Evolutionary conservation across 92 coral and sea anemone genomes (phyloP).

Genomic region (Phenganax stokvisi): DNA sequence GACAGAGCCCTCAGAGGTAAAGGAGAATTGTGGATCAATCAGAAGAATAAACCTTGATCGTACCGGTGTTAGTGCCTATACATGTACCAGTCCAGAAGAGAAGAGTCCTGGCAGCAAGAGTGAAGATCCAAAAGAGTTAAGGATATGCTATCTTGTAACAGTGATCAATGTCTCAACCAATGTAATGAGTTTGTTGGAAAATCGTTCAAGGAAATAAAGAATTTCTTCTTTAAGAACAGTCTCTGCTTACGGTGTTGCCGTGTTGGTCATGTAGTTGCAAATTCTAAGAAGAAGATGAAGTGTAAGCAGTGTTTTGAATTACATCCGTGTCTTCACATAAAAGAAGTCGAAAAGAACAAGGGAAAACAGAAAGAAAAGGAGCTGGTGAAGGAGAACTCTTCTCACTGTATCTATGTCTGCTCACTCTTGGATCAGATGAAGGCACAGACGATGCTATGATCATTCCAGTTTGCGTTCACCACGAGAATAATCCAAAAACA

Average conservation of each 20-base stretch:
- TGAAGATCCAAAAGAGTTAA: slow-evolving; percentile 14
- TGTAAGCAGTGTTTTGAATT: slow-evolving; percentile 41
- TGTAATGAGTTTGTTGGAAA: slow-evolving; percentile 41
- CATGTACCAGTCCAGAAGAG: slow-evolving; percentile 29
- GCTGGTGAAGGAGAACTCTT: neutral
- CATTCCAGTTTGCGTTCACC: slow-evolving; percentile 57
- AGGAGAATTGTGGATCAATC: slow-evolving; percentile 29
- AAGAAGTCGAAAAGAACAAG: slow-evolving; percentile 1
- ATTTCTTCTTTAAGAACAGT: slow-evolving; percentile 48
- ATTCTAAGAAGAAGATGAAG: slow-evolving; percentile 36
- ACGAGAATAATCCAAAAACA: slow-evolving; percentile 26
- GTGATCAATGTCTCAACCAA: slow-evolving; percentile 36
- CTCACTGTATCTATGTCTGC: slow-evolving; percentile 43
- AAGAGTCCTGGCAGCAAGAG: slow-evolving; percentile 8
- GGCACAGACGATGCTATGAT: slow-evolving; percentile 57
- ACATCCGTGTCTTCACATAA: slow-evolving; percentile 48
- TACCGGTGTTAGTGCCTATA: slow-evolving; percentile 29
- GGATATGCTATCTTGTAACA: slow-evolving; percentile 25
- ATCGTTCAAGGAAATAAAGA: slow-evolving; percentile 42
- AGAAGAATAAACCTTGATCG: slow-evolving; percentile 8
- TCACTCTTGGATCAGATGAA: slow-evolving; percentile 40
- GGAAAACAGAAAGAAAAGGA: neutral
- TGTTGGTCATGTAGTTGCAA: slow-evolving; percentile 39
- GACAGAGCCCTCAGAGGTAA: slow-evolving; percentile 34
- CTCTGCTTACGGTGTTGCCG: slow-evolving; percentile 46